These are phyloP conservation scores for Nyctibius bracteatus DNA, from an alignment of 2,113 vertebrate genomes.

Conservation along the genomic window DNA sequence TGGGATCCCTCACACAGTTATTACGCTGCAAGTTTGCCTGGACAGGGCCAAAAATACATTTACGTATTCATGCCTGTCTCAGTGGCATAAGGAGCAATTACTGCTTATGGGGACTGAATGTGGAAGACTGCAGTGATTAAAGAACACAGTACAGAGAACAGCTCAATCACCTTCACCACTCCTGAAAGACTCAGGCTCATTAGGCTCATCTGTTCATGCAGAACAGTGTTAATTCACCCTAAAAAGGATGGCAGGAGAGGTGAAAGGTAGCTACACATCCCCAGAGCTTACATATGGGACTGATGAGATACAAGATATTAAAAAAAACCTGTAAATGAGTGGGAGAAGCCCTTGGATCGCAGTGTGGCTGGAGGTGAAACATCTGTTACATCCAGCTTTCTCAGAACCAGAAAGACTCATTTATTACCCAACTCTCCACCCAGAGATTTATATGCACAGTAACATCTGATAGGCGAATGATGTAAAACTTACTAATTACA, in stretches of 20 bases:
- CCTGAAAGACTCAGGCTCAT: conserved; percentile 23
- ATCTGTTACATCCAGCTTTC: neutral
- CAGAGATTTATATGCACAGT: neutral
- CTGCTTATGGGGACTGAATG: neutral
- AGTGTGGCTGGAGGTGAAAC: neutral
- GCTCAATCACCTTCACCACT: conserved; percentile 14
- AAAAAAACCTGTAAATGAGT: neutral
- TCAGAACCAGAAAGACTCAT: neutral
- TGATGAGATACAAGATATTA: neutral
- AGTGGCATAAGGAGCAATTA: neutral
- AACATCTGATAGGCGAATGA: neutral
- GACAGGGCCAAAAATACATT: neutral
- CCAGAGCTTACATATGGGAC: neutral
- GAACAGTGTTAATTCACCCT: conserved; percentile 16
- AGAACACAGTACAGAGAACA: neutral
- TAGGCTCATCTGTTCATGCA: conserved; percentile 31
- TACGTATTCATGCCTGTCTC: neutral
- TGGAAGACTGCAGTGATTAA: conserved; percentile 14
- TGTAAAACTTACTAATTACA: neutral
- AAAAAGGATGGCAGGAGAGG: neutral
- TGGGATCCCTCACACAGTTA: neutral
- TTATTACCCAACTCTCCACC: neutral
- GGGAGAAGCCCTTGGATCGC: neutral
- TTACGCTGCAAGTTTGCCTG: neutral
- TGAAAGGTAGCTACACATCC: neutral